Evolutionary conservation across 2,113 vertebrate genomes (phyloP).

Genomic region (Malurus elegans): DNA sequence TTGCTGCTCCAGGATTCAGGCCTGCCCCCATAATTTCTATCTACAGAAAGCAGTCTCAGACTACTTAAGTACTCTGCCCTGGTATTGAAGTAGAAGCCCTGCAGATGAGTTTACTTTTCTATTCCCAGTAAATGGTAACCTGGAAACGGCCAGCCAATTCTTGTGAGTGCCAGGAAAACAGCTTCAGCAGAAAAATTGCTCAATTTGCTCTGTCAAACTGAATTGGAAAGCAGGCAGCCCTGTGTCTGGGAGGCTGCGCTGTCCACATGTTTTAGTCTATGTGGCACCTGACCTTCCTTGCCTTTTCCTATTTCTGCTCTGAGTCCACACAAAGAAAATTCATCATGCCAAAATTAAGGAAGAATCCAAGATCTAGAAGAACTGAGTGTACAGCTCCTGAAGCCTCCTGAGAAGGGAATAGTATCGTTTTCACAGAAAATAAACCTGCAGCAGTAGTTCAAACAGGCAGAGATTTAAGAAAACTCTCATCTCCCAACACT

Average conservation of each 20-base stretch:
- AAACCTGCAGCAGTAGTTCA: not conserved
- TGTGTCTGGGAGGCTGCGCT: fast-evolving
- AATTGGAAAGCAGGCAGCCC: not conserved
- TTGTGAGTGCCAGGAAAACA: not conserved
- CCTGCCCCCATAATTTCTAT: not conserved
- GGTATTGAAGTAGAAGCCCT: not conserved
- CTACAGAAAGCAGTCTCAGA: not conserved
- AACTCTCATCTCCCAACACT: not conserved
- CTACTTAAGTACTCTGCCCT: not conserved
- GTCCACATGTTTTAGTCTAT: not conserved
- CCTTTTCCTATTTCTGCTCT: not conserved
- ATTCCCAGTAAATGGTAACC: not conserved
- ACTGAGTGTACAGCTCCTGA: not conserved
- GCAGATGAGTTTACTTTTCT: not conserved
- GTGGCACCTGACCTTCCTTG: not conserved
- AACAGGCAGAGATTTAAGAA: not conserved
- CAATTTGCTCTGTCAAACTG: not conserved
- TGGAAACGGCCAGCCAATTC: not conserved
- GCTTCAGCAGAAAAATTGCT: not conserved
- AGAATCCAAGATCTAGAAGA: not conserved
- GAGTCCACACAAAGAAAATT: not conserved
- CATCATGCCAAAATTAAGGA: not conserved
- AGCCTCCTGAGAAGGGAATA: not conserved
- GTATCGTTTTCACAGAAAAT: not conserved
- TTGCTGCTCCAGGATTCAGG: not conserved